phyloP scores from a whole-genome alignment of 64 coral and sea anemone genomes.

The Montipora efflorescens region DNA sequence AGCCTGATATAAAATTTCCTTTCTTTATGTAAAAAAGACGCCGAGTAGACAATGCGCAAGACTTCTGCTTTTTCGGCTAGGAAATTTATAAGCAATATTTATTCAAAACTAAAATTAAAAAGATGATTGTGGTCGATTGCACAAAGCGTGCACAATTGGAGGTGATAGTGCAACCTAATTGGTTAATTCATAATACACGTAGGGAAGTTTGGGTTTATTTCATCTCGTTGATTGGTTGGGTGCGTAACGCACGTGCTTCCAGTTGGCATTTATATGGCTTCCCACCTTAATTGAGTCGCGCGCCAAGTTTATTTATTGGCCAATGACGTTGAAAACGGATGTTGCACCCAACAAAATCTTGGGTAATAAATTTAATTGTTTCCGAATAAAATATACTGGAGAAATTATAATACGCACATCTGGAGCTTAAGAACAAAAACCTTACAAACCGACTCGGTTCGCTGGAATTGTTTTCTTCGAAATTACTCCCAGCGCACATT shows the following conservation, averaged over 20 bases:
- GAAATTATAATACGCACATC: conserved; percentile 33
- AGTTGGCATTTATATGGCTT: conserved; percentile 38
- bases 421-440: conserved; percentile 20
- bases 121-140: neutral
- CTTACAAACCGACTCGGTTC: no score
- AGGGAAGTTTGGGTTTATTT: neutral
- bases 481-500: neutral
- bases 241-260: neutral
- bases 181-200: neutral
- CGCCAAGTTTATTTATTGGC: conserved; percentile 42
- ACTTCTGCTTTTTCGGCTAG: neutral
- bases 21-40: neutral
- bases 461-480: neutral
- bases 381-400: conserved; percentile 17
- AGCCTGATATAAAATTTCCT: no score
- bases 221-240: neutral
- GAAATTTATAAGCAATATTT: neutral
- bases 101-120: conserved; percentile 1
- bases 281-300: conserved; percentile 23
- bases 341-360: conserved; percentile 27
- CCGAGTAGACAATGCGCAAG: neutral
- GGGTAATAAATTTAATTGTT: conserved; percentile 30
- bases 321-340: conserved; percentile 28
- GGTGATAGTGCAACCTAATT: neutral
- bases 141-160: neutral